Conservation (phyloP, 1,140 invertebrate species). For the Helicoverpa zea region DNA sequence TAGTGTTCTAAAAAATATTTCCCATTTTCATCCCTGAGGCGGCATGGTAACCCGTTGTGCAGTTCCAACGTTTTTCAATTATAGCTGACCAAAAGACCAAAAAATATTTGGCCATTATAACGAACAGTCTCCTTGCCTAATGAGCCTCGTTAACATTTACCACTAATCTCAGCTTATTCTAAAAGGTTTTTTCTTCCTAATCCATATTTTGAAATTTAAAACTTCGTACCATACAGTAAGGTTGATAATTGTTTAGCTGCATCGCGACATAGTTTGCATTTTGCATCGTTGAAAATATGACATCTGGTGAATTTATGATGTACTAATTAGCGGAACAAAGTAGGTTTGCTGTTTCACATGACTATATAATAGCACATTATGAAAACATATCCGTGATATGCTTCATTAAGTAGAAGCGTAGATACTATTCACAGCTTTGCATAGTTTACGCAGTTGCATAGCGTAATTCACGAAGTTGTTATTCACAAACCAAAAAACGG, state of each 20-base stretch:
- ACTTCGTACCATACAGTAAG: neutral
- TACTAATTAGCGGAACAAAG: slow-evolving; percentile 32
- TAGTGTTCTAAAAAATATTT: slow-evolving; percentile 35
- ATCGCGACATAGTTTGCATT: slow-evolving; percentile 12
- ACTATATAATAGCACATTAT: neutral
- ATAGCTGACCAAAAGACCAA: slow-evolving; percentile 17
- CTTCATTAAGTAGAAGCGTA: too few species aligned
- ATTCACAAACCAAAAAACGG: neutral
- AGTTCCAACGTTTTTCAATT: slow-evolving; percentile 42
- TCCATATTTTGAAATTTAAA: slow-evolving; percentile 7
- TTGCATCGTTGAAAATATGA: slow-evolving; percentile 31
- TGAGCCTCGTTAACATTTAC: slow-evolving; percentile 47
- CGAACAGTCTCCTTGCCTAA: slow-evolving; percentile 32
- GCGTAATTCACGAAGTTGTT: too few species aligned
- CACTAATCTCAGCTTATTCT: slow-evolving; percentile 26
- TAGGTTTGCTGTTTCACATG: slow-evolving; percentile 5
- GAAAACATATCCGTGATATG: too few species aligned
- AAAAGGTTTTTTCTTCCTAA: slow-evolving; percentile 24
- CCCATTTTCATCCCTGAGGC: neutral
- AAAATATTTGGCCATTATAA: slow-evolving; percentile 44
- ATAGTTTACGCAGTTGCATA: too few species aligned
- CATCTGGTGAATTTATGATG: slow-evolving; percentile 37
- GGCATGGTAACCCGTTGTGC: neutral
- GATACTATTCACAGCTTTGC: too few species aligned
- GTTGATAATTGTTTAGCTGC: neutral